Conservation (phyloP, 2,113 vertebrate genomes). For the Ornithorhynchus anatinus region DNA sequence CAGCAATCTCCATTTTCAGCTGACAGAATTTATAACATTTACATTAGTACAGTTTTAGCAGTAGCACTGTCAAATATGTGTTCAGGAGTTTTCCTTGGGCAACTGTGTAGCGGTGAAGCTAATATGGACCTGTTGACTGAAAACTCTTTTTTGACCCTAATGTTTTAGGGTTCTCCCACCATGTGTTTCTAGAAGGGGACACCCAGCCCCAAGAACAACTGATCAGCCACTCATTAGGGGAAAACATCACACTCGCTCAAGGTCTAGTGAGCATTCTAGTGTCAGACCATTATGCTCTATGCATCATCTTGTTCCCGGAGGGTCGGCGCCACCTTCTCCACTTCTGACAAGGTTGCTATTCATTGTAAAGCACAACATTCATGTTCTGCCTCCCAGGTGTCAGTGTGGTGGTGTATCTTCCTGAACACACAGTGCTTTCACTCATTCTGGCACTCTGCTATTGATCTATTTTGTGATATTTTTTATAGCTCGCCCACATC, state of each 20-base stretch:
- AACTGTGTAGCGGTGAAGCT: slow-evolving; percentile 43
- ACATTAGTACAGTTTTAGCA: too few relatives aligned
- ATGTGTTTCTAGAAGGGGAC: slow-evolving; percentile 73
- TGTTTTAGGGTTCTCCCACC: slow-evolving; percentile 73
- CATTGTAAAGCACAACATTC: slow-evolving; percentile 61
- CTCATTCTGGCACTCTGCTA: slow-evolving; percentile 51
- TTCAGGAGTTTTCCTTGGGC: slow-evolving; percentile 46
- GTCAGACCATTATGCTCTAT: slow-evolving; percentile 66
- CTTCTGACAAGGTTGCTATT: slow-evolving; percentile 72
- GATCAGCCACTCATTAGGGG: slow-evolving; percentile 71
- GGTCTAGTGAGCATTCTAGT: slow-evolving; percentile 70
- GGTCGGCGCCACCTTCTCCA: slow-evolving; percentile 66
- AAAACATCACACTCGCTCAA: slow-evolving; percentile 64
- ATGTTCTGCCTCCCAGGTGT: slow-evolving; percentile 66
- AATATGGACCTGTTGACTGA: slow-evolving; percentile 64
- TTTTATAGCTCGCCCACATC: slow-evolving; percentile 42
- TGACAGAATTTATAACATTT: too few relatives aligned
- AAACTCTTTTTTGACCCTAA: slow-evolving; percentile 70
- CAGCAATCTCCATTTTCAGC: too few relatives aligned
- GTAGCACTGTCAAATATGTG: background rate
- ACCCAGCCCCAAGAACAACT: slow-evolving; percentile 66
- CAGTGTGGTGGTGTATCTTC: slow-evolving; percentile 64
- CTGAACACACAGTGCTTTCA: slow-evolving; percentile 49
- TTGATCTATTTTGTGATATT: slow-evolving; percentile 42
- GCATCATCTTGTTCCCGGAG: slow-evolving; percentile 61